Evolutionary conservation across 2,888 invertebrate species (phyloP).

Genomic region (Chromoteleia sp.): DNA sequence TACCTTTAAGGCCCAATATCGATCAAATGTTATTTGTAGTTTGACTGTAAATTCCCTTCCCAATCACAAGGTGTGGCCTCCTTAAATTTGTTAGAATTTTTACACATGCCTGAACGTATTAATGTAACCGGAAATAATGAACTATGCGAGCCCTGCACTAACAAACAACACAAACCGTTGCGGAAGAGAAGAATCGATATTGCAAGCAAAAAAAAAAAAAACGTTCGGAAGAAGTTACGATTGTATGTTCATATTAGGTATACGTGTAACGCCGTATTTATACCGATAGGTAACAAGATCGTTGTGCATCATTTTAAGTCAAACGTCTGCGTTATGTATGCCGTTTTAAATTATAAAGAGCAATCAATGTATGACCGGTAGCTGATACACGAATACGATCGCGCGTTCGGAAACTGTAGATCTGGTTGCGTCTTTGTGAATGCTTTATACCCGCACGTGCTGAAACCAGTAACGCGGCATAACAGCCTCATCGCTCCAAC

Average conservation of each 20-base stretch:
- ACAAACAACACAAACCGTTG: constrained; percentile 21
- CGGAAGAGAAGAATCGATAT: constrained; percentile 31
- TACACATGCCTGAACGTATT: no score
- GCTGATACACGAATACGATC: constrained; percentile 71
- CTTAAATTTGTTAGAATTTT: no score
- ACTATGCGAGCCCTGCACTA: no score
- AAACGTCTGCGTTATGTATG: constrained; percentile 21
- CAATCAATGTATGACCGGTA: constrained; percentile 77
- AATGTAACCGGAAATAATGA: no score
- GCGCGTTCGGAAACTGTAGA: constrained; percentile 52
- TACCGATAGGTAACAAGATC: constrained; percentile 26
- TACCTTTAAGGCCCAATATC: no score
- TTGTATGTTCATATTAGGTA: constrained; percentile 42
- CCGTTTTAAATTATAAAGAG: constrained; percentile 76
- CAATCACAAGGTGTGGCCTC: no score
- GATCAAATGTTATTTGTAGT: no score
- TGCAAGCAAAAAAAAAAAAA: constrained; percentile 2
- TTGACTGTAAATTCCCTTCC: no score
- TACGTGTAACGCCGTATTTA: constrained; percentile 28
- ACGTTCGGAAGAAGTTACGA: constrained; percentile 7
- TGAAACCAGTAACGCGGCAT: constrained; percentile 63
- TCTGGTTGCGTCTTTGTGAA: constrained; percentile 52
- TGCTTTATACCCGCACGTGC: constrained; percentile 65
- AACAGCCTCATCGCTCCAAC: constrained; percentile 53
- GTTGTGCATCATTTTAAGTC: constrained; percentile 47